These are phyloP conservation scores for Eumacrocentrus americanus DNA, from an alignment of 2,888 invertebrate genomes.

Conservation along the genomic window DNA sequence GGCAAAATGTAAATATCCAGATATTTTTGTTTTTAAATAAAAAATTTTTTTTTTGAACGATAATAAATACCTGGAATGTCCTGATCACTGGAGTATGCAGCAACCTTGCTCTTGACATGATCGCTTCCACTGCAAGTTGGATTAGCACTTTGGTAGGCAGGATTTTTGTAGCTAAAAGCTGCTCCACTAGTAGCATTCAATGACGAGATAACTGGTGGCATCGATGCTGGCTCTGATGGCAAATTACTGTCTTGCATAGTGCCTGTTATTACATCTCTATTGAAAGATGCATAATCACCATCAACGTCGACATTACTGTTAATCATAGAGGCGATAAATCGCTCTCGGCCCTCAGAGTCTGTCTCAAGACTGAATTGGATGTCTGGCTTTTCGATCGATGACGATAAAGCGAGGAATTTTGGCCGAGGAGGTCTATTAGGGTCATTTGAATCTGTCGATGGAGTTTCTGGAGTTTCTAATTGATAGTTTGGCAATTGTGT, in stretches of 20 bases:
- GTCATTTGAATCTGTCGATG: conserved; percentile 49
- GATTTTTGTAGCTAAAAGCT: conserved; percentile 75
- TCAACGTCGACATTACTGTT: conserved; percentile 38
- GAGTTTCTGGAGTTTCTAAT: conserved; percentile 49
- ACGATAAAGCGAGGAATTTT: conserved; percentile 70
- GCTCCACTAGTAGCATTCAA: conserved; percentile 52
- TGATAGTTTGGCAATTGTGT: conserved; percentile 53
- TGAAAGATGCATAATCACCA: conserved; percentile 2
- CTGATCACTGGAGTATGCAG: conserved; percentile 60
- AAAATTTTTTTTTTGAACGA: no score
- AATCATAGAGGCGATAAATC: conserved; percentile 60
- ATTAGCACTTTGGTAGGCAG: conserved; percentile 78
- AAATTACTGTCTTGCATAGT: conserved; percentile 59
- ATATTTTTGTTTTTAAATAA: no score
- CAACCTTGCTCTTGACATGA: conserved; percentile 42
- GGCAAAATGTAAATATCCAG: no score
- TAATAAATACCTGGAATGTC: conserved; percentile 61
- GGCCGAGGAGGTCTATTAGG: conserved; percentile 63
- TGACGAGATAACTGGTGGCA: conserved; percentile 64
- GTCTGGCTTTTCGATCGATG: conserved; percentile 71
- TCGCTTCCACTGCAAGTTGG: conserved; percentile 59
- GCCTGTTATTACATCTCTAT: conserved; percentile 55
- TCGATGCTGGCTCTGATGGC: conserved; percentile 65
- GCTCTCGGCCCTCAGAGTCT: conserved; percentile 36
- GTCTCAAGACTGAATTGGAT: conserved; percentile 66